Evolutionary conservation across 2,797 vertebrate species (phyloP), one percentile per base, ranked within the genome.

Genomic region (Halcyon leucocephala): DNA sequence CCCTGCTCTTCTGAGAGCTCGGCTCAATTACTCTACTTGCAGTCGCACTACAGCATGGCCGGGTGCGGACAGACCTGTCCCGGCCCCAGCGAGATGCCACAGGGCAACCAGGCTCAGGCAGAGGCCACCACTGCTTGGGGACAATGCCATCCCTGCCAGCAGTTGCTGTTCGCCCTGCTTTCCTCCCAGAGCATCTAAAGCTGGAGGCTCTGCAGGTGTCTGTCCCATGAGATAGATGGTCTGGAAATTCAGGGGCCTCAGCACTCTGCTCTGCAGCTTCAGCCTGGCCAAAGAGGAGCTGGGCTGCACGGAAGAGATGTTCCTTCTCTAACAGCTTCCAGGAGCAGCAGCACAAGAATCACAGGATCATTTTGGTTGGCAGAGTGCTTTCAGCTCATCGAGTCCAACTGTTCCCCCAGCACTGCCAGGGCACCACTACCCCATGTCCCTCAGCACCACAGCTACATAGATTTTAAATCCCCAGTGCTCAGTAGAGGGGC

Each of bases 81-180:
- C 0, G 4, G 39, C 37, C 28, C 19, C 52, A 15, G 29, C 3
- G 29, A 54, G 52, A 26, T 3, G 0, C 60, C 0, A 1, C 2
- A 2, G 66, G 35, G 73, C 60, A 48, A 26, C 52, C 31, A 11
- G 21, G 44, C 51, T 64, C 35, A 16, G 22, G 22, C 48, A 61
- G 37, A 15, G 55, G 33, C 37, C 89, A 61, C 61, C 13, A 6
- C 33, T 66, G 69, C 37, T 21, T 0, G 1, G 49, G 49, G 55
- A 51, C 49, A 33, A 6, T 31, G 29, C 55, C 71, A n/a, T 41
- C 49, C 41, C 39, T 48, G 35, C 52, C 35, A 39, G 58, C 24
- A 12, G 10, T 41, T 0, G 0, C 6, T 12, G 39, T 13, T 61
- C 20, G 25, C 46, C n/a, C 21, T 3, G 1, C 20, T 70, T 80